Conservation (phyloP, 2,113 vertebrate genomes). For the Brachyhypopomus occidentalis region DNA sequence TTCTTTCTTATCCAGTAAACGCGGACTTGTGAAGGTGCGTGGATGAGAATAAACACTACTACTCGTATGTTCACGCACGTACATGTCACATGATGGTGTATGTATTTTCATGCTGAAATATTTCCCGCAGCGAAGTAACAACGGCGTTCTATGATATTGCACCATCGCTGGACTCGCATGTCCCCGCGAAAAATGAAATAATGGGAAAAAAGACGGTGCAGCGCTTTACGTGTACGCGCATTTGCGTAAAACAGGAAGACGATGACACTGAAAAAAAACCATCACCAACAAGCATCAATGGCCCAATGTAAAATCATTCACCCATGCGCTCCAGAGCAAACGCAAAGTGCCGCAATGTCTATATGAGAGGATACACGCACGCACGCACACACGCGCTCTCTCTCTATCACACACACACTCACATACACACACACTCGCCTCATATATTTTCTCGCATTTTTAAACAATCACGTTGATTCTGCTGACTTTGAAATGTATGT, state of each 20-base stretch:
- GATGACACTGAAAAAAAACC: neutral
- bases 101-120: slow-evolving; percentile 35
- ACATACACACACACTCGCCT: slow-evolving; percentile 19
- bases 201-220: neutral
- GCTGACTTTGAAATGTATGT: neutral
- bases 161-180: slow-evolving; percentile 58
- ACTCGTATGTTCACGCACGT: slow-evolving; percentile 29
- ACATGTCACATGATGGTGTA: slow-evolving; percentile 40
- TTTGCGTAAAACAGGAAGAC: slow-evolving; percentile 18
- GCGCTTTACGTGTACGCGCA: neutral
- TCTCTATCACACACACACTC: slow-evolving; percentile 3
- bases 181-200: slow-evolving; percentile 55
- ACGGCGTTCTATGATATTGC: slow-evolving; percentile 58
- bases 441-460: slow-evolving; percentile 25
- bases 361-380: slow-evolving; percentile 59
- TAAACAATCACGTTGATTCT: neutral
- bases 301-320: slow-evolving; percentile 52
- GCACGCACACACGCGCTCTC: neutral
- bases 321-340: slow-evolving; percentile 63
- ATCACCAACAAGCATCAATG: slow-evolving; percentile 65
- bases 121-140: slow-evolving; percentile 62
- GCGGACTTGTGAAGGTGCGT: slow-evolving; percentile 39
- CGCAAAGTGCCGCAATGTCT: slow-evolving; percentile 77
- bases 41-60: neutral
- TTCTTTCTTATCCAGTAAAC: neutral